Evolutionary conservation across 2,113 vertebrate genomes (phyloP).

Genomic region (Porphyrio hochstetteri): DNA sequence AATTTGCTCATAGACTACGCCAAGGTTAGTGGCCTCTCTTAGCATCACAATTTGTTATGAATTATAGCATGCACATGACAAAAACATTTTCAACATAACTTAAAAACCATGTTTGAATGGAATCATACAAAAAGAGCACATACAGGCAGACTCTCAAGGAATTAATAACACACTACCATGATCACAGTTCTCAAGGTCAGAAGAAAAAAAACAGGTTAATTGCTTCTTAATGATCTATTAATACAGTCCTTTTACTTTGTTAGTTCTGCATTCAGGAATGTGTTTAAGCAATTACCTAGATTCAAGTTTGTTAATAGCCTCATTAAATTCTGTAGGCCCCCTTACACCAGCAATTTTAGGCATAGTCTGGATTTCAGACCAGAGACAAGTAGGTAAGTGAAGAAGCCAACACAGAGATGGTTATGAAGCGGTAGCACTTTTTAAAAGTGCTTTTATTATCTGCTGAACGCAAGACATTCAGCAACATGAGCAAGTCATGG

Average conservation of each 20-base stretch:
- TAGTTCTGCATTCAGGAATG: neutral
- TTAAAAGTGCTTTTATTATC: neutral
- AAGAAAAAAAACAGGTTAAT: neutral
- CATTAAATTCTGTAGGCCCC: neutral
- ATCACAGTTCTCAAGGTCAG: neutral
- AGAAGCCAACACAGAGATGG: neutral
- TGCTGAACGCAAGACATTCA: neutral
- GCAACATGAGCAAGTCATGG: accelerated
- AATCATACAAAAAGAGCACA: neutral
- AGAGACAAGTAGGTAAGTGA: neutral
- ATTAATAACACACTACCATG: neutral
- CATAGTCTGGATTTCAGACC: neutral
- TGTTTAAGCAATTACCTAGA: neutral
- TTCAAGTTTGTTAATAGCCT: neutral
- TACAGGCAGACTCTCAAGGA: neutral
- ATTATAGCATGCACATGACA: neutral
- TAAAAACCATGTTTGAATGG: neutral
- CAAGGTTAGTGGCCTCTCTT: neutral
- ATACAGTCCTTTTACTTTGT: neutral
- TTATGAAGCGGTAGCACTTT: neutral
- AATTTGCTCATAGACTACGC: neutral
- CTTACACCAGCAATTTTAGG: neutral
- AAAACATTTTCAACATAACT: neutral
- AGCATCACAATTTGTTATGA: neutral
- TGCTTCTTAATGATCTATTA: neutral